A percentile compares a stretch with the other conserved stretches of the same genome.
These are phyloP conservation scores for Actinostola sp. DNA, from an alignment of 92 coral and sea anemone species.

Conservation along the genomic window DNA sequence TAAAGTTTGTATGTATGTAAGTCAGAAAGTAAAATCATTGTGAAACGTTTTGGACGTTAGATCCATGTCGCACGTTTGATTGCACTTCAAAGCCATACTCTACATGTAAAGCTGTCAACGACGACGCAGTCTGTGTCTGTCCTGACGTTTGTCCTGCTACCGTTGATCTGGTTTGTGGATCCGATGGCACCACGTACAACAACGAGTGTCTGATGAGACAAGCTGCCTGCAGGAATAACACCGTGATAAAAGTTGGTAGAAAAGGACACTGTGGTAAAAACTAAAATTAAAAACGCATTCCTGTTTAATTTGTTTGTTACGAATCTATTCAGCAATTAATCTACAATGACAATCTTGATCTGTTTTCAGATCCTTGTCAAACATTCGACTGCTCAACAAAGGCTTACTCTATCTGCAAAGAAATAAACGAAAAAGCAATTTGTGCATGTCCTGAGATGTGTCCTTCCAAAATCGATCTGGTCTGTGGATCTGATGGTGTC, in stretches of 20 bases:
- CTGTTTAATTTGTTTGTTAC: no score
- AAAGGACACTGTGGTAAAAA: slow-evolving; percentile 23
- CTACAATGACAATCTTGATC: no score
- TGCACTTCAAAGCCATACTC: slow-evolving; percentile 15
- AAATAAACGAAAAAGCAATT: slow-evolving; percentile 9
- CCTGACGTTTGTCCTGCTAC: neutral
- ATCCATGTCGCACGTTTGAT: slow-evolving; percentile 3
- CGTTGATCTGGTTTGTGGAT: slow-evolving; percentile 19
- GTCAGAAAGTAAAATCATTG: no score
- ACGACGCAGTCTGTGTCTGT: slow-evolving; percentile 23
- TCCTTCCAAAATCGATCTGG: slow-evolving; percentile 8
- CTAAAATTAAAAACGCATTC: no score
- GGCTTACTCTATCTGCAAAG: slow-evolving; percentile 32
- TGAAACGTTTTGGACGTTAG: slow-evolving; percentile 2
- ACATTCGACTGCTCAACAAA: slow-evolving; percentile 21
- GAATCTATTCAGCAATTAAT: no score
- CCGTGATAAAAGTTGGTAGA: neutral
- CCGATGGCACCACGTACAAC: slow-evolving; percentile 17
- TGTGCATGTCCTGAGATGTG: slow-evolving; percentile 36
- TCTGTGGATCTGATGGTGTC: slow-evolving; percentile 36
- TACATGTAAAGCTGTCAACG: slow-evolving; percentile 13
- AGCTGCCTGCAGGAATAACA: slow-evolving; percentile 20
- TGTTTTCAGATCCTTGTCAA: slow-evolving; percentile 22
- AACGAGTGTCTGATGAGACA: slow-evolving; percentile 36
- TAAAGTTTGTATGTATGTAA: slow-evolving; percentile 40